Conservation (phyloP, 2,797 vertebrate species). For the Hoplostethus atlanticus region DNA sequence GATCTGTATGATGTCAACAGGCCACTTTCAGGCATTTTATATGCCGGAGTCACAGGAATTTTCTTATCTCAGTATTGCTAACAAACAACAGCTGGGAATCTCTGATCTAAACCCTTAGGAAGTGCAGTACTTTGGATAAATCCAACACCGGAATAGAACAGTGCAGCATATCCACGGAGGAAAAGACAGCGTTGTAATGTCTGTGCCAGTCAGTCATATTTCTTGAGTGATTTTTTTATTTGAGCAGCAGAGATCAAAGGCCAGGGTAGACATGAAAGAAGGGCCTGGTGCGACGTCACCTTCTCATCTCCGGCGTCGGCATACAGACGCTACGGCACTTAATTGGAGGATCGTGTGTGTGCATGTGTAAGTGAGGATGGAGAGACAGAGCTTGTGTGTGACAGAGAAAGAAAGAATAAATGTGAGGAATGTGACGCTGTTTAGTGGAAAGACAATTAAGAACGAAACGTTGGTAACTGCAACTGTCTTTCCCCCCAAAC, state of each 20-base stretch:
- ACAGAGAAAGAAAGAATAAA: too few relatives aligned
- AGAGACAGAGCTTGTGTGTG: too few relatives aligned
- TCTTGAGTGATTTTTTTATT: constrained; percentile 47
- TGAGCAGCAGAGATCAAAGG: constrained; percentile 63
- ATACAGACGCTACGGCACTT: neutral
- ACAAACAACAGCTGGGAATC: neutral
- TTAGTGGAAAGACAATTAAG: neutral
- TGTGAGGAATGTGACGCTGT: neutral
- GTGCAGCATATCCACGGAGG: neutral
- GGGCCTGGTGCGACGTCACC: constrained; percentile 57
- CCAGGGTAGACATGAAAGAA: constrained; percentile 52
- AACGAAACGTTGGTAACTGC: neutral
- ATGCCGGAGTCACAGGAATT: neutral
- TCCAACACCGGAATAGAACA: constrained; percentile 11
- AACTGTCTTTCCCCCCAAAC: neutral
- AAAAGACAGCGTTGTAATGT: constrained; percentile 9
- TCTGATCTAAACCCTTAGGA: too few relatives aligned
- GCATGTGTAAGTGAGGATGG: neutral
- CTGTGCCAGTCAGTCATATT: constrained; percentile 17
- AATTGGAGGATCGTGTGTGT: neutral
- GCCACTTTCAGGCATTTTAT: too few relatives aligned
- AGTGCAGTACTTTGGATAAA: neutral
- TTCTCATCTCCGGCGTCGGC: constrained; percentile 17
- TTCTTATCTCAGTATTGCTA: neutral
- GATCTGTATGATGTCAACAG: too few relatives aligned